These are phyloP conservation scores for Lithophane leautieri DNA, from an alignment of 2,888 invertebrate genomes.

Conservation along the genomic window DNA sequence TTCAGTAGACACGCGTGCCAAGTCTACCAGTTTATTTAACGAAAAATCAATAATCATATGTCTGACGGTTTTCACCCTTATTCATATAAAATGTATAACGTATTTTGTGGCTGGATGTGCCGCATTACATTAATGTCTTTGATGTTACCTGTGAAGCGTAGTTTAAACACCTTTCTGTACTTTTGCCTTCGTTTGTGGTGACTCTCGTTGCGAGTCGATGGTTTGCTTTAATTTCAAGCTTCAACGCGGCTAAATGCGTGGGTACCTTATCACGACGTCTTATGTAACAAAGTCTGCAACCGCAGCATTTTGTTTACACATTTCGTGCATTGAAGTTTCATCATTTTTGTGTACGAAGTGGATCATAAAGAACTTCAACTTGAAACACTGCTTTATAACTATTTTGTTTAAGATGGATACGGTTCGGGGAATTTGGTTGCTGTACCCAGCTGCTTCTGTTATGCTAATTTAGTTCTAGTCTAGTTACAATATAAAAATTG, in stretches of 20 bases:
- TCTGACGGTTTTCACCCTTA: conserved; percentile 53
- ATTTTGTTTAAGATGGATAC: not conserved
- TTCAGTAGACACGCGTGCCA: conserved; percentile 50
- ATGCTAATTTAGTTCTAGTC: conserved; percentile 17
- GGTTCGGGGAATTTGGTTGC: not conserved
- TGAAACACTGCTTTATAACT: conserved; percentile 17
- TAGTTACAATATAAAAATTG: not conserved
- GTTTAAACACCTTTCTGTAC: conserved; percentile 74
- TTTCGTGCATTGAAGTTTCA: conserved; percentile 30
- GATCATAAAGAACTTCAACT: not conserved
- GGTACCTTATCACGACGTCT: conserved; percentile 48
- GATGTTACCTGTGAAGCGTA: conserved; percentile 73
- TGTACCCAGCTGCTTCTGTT: conserved; percentile 4
- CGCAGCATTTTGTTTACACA: conserved; percentile 43
- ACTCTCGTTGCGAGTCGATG: conserved; percentile 61
- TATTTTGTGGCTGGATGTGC: conserved; percentile 59
- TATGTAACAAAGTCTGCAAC: conserved; percentile 45
- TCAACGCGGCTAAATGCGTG: conserved; percentile 60
- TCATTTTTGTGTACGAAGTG: conserved; percentile 26
- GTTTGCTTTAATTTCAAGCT: conserved; percentile 70
- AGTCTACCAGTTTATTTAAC: conserved; percentile 56
- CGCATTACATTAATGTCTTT: conserved; percentile 71
- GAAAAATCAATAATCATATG: conserved; percentile 60
- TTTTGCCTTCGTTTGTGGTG: conserved; percentile 64
- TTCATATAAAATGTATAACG: conserved; percentile 56